Base-by-base conservation (phyloP, 2,797 vertebrate genomes). In the Halcyon badia region DNA sequence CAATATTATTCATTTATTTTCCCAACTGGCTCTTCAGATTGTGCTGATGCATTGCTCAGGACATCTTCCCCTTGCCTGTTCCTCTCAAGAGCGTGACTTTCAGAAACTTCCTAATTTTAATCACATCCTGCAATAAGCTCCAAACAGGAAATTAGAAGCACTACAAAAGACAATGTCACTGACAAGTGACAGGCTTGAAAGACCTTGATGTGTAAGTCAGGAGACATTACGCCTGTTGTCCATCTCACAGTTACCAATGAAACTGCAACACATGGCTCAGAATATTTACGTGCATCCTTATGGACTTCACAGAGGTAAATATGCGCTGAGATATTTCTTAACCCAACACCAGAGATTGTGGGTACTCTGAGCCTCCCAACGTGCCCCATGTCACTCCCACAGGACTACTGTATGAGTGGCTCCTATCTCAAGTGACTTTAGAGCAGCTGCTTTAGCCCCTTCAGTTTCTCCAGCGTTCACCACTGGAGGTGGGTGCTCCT, bases 401-500 rank as follows among this genome's bases (percentile, higher is more conserved):
- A 66, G 60, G 31, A 79, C 60, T 30, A 22, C 3, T 17, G 1
- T 1, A 0, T 6, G n/a, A n/a, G 21, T 11, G 49, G 19, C 1
- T 86, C 18, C 60, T 80, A 2, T 25, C 42, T 64, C 26, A 4
- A 52, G 9, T 49, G 6, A 22, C 58, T 62, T 33, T 70, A 79
- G 49, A 71, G 18, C 28, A 84, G 41, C 49, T 83, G 41, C 51
- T 81, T 54, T 68, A 58, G 35, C 51, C 77, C 17, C 65, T 87
- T 46, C 42, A 54, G 9, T 19, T 70, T 54, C 42, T 56, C 48
- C 69, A 66, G 28, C 83, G 35, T 7, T 64, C 51, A 60, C 2
- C 2, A 0, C 7, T 0, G 0, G 26, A 65, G 5, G 14, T 14
- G 5, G 8, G 9, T 73, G 37, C 11, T 46, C 35, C 19, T 1